Evolutionary conservation across 2,797 vertebrate species (phyloP), one percentile per base, ranked within the genome.

Genomic region (Coreius guichenoti): DNA sequence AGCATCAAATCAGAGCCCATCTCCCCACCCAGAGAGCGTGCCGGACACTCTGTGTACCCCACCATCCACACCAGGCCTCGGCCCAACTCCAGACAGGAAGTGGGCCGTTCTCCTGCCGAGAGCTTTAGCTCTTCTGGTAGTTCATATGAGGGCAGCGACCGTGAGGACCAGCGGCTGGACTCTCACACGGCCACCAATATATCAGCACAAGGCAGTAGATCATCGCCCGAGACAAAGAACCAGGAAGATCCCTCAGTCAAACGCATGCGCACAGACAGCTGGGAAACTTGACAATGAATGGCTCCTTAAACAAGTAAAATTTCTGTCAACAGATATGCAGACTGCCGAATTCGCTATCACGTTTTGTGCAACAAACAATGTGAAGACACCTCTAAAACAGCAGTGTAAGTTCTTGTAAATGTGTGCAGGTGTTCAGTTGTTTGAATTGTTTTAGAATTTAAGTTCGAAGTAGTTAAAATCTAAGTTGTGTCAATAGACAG

Each of bases 1-100:
- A 97, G 94, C 95, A 98, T 99, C 88, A 99, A 99, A 89, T 96
- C 97, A 0, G 98, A 99, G 93, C 97, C 98, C 0, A 95, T 97
- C 83, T 99, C 98, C 49, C 98, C 97, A 9, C 97, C 97, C 61
- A 96, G 96, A 56, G 96, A 98, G 90, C 95, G 96, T 31, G 92
- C 95, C 85, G 95, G 93, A 77, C 96, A 97, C 0, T 95, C 96
- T 0, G 7, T 13, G 56, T 75, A 83, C 70, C 69, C 56, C 70
- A 95, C 94, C 75, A 98, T 97, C 93, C 92, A 95, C 67, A 93
- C 86, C 61, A 95, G 94, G 67, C 93, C 82, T 1, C 94, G 90
- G 0, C 88, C 90, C 6, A 95, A 91, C 51, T 91, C 89, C 16
- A 94, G 95, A 80, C 96, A 95, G 90, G 97, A 98, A 73, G 88